phyloP scores from a whole-genome alignment of 2,113 vertebrate species.

The Sturnus vulgaris region DNA sequence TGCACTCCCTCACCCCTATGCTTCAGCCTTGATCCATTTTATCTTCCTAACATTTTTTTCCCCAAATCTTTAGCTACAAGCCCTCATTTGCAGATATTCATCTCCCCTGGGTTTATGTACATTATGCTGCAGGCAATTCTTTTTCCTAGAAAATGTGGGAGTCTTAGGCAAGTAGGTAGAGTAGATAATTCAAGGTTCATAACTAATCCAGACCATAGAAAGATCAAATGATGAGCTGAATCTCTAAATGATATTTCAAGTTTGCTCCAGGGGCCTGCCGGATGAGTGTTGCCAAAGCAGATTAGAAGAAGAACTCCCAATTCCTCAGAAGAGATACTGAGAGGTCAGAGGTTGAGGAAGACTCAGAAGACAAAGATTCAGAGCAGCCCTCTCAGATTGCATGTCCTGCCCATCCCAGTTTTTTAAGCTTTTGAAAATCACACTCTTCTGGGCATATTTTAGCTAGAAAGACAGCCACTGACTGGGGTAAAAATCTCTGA shows the following conservation, averaged over 20 bases:
- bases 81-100: not conserved
- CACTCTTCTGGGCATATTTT: conserved; percentile 31
- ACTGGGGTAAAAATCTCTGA: not conserved
- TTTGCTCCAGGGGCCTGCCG: conserved; percentile 47
- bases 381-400: conserved; percentile 29
- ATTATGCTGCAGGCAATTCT: not conserved
- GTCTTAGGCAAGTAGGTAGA: conserved; percentile 18
- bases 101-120: not conserved
- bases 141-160: conserved; percentile 11
- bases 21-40: not conserved
- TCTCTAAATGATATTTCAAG: conserved; percentile 15
- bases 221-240: conserved; percentile 49
- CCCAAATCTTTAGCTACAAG: not conserved
- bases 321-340: conserved; percentile 35
- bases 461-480: not conserved
- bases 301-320: conserved; percentile 40
- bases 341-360: conserved; percentile 56
- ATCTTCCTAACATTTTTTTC: not conserved
- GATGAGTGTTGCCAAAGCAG: conserved; percentile 44
- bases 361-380: conserved; percentile 38
- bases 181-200: conserved; percentile 40
- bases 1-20: not conserved
- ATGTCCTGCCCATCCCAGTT: conserved; percentile 1
- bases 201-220: conserved; percentile 38
- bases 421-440: conserved; percentile 14